phyloP scores from a whole-genome alignment of 2,888 invertebrate species.

The Aplocera efformata region DNA sequence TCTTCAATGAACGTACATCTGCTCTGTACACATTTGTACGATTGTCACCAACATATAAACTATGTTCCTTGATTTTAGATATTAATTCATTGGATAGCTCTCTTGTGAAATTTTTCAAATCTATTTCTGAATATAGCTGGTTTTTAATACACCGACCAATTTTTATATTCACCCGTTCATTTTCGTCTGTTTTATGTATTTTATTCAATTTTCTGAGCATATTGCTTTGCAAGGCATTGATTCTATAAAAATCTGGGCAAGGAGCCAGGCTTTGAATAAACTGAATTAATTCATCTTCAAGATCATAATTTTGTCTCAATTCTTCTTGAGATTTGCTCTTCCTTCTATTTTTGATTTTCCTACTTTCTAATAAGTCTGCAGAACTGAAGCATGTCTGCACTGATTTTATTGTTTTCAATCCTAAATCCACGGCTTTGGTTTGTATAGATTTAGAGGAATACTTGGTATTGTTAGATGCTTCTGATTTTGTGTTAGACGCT shows the following conservation, averaged over 20 bases:
- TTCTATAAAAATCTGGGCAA: conserved; percentile 23
- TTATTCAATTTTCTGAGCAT: conserved; percentile 26
- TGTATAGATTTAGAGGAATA: conserved; percentile 32
- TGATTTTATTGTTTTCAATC: conserved; percentile 30
- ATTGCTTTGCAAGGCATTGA: conserved; percentile 25
- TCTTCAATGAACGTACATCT: conserved; percentile 18
- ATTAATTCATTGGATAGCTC: conserved; percentile 21
- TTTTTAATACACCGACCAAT: conserved; percentile 17
- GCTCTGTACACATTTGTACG: conserved; percentile 20
- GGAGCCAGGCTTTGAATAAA: conserved; percentile 35
- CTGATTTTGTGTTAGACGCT: conserved; percentile 24
- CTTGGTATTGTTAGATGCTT: conserved; percentile 17
- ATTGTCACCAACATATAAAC: conserved; percentile 12
- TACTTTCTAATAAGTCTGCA: conserved; percentile 20
- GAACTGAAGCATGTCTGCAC: conserved; percentile 42
- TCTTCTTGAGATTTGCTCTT: conserved; percentile 47
- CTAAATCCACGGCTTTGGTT: conserved; percentile 25
- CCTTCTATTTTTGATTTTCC: conserved; percentile 23
- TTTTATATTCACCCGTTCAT: conserved; percentile 16
- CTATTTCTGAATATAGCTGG: conserved; percentile 16
- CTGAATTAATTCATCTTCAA: conserved; percentile 33
- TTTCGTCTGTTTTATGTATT: conserved; percentile 14
- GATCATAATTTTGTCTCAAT: conserved; percentile 29
- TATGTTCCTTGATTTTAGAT: conserved; percentile 21
- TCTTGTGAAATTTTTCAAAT: conserved; percentile 17